Conservation (phyloP, 2,797 vertebrate genomes). For the Salmo trutta region DNA sequence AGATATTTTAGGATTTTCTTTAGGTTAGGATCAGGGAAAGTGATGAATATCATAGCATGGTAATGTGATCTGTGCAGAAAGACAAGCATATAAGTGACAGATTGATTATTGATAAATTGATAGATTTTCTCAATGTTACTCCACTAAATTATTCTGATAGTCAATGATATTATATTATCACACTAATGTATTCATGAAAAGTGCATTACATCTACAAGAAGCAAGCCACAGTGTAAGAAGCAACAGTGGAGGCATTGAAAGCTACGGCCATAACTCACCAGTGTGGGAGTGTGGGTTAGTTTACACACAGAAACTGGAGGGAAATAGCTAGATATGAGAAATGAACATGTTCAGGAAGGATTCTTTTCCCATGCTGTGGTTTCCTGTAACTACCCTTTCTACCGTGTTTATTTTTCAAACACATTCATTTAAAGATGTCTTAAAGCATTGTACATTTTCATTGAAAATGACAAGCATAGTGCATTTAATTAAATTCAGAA, state of each 20-base stretch:
- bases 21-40: background rate
- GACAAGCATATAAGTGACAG: too few species aligned
- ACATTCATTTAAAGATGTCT: constrained; percentile 38
- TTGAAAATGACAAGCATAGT: constrained; percentile 29
- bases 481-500: constrained; percentile 24
- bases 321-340: constrained; percentile 31
- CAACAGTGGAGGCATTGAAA: background rate
- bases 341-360: constrained; percentile 28
- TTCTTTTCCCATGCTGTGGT: constrained; percentile 44
- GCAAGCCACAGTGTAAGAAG: background rate
- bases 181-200: background rate
- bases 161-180: too few species aligned
- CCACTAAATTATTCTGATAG: background rate
- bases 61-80: too few species aligned
- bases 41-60: background rate
- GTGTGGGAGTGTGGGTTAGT: background rate
- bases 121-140: background rate
- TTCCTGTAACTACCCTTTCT: constrained; percentile 30
- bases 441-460: constrained; percentile 32
- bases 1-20: background rate
- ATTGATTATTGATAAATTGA: background rate
- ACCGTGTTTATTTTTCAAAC: constrained; percentile 41
- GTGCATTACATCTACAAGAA: background rate
- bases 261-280: constrained; percentile 21
- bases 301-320: constrained; percentile 8